Base-by-base conservation (phyloP, 2,113 vertebrate genomes). In the Mirounga angustirostris region DNA sequence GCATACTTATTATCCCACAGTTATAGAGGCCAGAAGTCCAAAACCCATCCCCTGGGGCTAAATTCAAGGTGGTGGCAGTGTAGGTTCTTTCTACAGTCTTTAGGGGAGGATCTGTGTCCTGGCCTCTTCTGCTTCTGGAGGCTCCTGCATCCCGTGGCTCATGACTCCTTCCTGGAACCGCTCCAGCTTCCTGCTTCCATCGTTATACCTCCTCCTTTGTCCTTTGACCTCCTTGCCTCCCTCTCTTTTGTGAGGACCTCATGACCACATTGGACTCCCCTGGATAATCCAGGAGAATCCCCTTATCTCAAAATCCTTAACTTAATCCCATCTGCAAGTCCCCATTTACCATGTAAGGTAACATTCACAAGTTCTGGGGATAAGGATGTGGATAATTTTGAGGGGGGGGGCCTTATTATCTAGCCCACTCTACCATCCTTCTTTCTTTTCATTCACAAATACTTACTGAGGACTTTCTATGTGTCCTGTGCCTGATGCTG, bases 321-420 rank as follows among this genome's bases (percentile, higher is more conserved):
- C 43, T 81, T 10, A 56, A 63, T 59, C 26, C 21, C 18, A 84
- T 58, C 24, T 76, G 30, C 14, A 86, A 71, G 10, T 16, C 30
- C 26, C 36, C 61, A 67, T 88, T 95, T 4, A 2, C 52, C 5
- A 4, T 18, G 40, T 12, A 54, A 86, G 18, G 14, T 43, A 43
- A 54, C 24, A 61, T 13, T 76, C n/a, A 33, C 24, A 58, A 59
- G 59, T 87, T 61, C 86, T 93, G 43, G 74, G 18, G 8, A 50
- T 21, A 3, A 76, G 11, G 11, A 63, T 26, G 3, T 88, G 33
- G 30, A 1, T 30, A 46, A 65, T 52, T 43, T 52, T 84, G 14
- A 0, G 18, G 0, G 33, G 58, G 33, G 58, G 50, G 19, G 0
- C 7, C 63, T 33, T 7, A 19, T 36, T 33, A 30, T 33, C 50